A percentile compares a stretch with the other conserved stretches of the same genome.
These are phyloP conservation scores for Prunella strophiata DNA, from an alignment of 2,797 vertebrate genomes.

Conservation along the genomic window DNA sequence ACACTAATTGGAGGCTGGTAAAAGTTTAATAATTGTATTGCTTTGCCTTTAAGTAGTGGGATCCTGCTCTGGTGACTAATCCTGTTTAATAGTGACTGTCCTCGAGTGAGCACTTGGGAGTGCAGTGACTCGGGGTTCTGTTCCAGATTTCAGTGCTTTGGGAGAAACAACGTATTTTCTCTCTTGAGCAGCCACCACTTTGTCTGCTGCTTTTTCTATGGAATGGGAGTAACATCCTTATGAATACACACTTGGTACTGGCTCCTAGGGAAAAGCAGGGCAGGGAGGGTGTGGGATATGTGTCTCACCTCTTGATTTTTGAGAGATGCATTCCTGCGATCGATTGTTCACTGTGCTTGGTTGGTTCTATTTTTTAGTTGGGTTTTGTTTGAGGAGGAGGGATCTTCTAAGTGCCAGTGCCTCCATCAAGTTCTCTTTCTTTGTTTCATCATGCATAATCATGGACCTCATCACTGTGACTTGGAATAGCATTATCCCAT, in stretches of 20 bases:
- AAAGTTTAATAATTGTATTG: conserved; percentile 19
- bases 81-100: background rate
- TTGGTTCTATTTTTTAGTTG: background rate
- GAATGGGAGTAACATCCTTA: background rate
- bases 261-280: background rate
- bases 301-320: background rate
- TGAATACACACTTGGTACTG: rapidly evolving
- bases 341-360: rapidly evolving
- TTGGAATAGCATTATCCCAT: background rate
- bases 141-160: background rate
- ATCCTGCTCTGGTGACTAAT: conserved; percentile 29
- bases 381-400: background rate
- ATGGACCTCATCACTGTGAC: background rate
- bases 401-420: background rate
- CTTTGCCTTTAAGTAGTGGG: conserved; percentile 23
- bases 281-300: background rate
- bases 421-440: background rate
- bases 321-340: background rate
- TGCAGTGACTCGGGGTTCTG: background rate
- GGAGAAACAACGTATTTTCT: rapidly evolving
- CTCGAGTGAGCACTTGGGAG: background rate
- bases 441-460: background rate
- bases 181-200: background rate
- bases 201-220: background rate
- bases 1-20: background rate